Base-by-base conservation (phyloP, 1,140 invertebrate genomes). In the Archivesica marissinica region DNA sequence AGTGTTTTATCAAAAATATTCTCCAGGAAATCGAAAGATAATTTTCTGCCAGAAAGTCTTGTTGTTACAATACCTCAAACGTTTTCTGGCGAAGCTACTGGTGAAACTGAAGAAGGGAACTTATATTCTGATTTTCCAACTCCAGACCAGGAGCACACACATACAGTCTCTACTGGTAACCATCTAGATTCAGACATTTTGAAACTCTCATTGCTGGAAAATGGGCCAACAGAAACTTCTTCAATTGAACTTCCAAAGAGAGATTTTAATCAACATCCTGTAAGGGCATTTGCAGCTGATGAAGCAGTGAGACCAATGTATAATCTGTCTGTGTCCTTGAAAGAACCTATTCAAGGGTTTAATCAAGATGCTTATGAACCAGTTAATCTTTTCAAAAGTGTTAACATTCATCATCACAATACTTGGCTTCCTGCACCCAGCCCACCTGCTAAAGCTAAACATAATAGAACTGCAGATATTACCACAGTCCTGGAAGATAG, bases 121-220 rank as follows among this genome's bases (percentile, higher is more conserved):
- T 28, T 72, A 15, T 81, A 81, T 61, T 81, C 79, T 35, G 66
- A 72, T 72, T 54, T 81, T 20, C 79, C 79, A 39, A 50, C 13
- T 33, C 39, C 39, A 11, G 33, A 13, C 59, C 50, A 38, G 20
- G 33, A 41, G 13, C 30, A 25, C 3, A 17, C 20, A n/a, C n/a
- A n/a, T n/a, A n/a, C n/a, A n/a, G n/a, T n/a, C n/a, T n/a, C n/a
- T n/a, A 72, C 25, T 3, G 7, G 11, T n/a, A 72, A 15, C 38
- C 30, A 41, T 56, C 33, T 76, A 15, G 74, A 76, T 56, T 76
- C 74, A 33, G 74, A 76, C 47, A 56, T 76, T 25, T 59, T 54
- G 11, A 76, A 59, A 59, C 50, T 76, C 4, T 56, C 74, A 17
- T 15, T 76, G 1, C 39, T 56, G 28, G 35, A 59, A n/a, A 76